These are phyloP conservation scores for Lamprotornis superbus DNA, from an alignment of 2,113 vertebrate genomes.

Conservation along the genomic window DNA sequence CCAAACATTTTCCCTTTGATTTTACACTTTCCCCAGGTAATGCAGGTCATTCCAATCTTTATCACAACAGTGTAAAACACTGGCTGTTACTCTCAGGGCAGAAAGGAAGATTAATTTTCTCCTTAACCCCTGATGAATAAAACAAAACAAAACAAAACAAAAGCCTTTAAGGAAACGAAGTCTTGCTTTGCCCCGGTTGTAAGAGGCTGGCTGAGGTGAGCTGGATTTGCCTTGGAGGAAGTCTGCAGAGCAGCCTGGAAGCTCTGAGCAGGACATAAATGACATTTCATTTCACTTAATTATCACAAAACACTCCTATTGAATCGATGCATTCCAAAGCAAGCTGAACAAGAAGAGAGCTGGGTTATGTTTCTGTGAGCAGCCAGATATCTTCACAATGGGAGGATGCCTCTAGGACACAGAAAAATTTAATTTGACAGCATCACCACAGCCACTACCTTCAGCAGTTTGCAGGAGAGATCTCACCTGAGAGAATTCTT, in stretches of 20 bases:
- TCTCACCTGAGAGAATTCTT: constrained; percentile 22
- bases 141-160: not conserved
- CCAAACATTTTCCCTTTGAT: rapidly evolving
- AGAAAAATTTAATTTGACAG: constrained; percentile 23
- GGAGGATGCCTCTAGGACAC: constrained; percentile 22
- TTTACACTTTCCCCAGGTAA: not conserved
- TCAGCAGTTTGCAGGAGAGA: not conserved
- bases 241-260: not conserved
- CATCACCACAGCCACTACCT: not conserved
- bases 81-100: not conserved
- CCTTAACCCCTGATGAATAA: not conserved
- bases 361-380: not conserved
- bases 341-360: not conserved
- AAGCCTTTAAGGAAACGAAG: not conserved
- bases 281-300: not conserved
- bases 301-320: not conserved
- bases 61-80: not conserved
- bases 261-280: not conserved
- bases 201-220: not conserved
- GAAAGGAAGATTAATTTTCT: not conserved
- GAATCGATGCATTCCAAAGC: not conserved
- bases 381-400: not conserved
- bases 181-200: not conserved
- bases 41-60: not conserved
- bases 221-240: not conserved